These are phyloP conservation scores for Phalera bucephala DNA, from an alignment of 2,888 invertebrate species.

Conservation along the genomic window DNA sequence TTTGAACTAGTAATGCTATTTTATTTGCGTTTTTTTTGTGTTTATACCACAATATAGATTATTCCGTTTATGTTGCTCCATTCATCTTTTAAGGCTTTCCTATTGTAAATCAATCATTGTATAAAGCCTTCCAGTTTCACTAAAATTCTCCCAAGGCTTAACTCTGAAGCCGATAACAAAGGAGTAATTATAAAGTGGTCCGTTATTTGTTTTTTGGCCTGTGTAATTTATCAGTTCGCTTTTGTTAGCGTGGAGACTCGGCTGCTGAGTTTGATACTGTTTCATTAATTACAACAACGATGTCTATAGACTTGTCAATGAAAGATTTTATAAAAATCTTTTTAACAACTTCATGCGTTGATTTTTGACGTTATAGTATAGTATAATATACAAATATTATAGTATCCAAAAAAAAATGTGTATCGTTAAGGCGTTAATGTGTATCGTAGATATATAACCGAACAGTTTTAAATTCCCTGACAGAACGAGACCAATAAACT, in stretches of 20 bases:
- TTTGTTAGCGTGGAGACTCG: conserved; percentile 26
- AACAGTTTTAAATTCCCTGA: conserved; percentile 2
- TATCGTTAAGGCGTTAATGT: no score
- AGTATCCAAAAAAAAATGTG: no score
- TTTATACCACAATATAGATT: no score
- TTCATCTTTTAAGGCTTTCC: neutral
- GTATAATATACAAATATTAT: no score
- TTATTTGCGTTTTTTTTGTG: no score
- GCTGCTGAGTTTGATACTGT: conserved; percentile 26
- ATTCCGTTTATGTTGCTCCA: no score
- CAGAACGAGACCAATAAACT: conserved; percentile 29
- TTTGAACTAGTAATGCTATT: no score
- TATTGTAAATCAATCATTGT: conserved; percentile 20
- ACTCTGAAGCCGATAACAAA: conserved; percentile 31
- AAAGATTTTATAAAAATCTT: no score
- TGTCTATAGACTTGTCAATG: conserved; percentile 26
- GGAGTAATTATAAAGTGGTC: conserved; percentile 27
- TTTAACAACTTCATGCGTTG: no score
- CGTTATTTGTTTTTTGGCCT: conserved; percentile 37
- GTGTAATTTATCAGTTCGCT: conserved; percentile 37
- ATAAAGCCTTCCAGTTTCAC: conserved; percentile 11
- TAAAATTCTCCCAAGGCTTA: conserved; percentile 19
- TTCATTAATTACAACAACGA: conserved; percentile 20
- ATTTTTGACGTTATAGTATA: no score
- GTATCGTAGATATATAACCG: no score